These are phyloP conservation scores for Hydropotes inermis DNA, from an alignment of 2,113 vertebrate genomes.

Conservation along the genomic window DNA sequence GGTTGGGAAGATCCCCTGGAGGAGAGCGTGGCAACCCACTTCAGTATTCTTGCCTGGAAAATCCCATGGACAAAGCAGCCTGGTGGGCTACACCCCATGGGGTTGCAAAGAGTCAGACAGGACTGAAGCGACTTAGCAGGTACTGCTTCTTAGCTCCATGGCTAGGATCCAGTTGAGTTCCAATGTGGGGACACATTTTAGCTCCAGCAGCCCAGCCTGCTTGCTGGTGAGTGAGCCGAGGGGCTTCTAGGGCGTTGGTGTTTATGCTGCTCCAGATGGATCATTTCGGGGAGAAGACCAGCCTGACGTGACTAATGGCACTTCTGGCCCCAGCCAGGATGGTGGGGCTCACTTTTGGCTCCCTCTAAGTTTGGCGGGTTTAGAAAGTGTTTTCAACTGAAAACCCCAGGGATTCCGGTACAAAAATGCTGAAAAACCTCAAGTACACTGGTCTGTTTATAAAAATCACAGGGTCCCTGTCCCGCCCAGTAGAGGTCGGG, in stretches of 20 bases:
- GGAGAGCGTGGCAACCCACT: neutral
- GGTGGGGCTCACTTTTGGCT: constrained; percentile 63
- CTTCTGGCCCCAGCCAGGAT: constrained; percentile 65
- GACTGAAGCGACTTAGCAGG: neutral
- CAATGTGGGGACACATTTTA: neutral
- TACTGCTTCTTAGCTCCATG: neutral
- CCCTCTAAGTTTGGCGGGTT: constrained; percentile 70
- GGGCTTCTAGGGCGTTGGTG: constrained; percentile 45
- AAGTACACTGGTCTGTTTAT: constrained; percentile 73
- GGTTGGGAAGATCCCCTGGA: neutral
- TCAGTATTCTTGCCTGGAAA: neutral
- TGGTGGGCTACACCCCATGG: neutral
- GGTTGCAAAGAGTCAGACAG: neutral
- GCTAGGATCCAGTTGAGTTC: neutral
- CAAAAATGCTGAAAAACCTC: constrained; percentile 65
- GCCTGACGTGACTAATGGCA: constrained; percentile 75
- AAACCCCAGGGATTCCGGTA: constrained; percentile 57
- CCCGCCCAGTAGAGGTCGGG: constrained; percentile 66
- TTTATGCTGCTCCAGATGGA: constrained; percentile 73
- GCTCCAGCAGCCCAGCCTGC: neutral
- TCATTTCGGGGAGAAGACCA: constrained; percentile 6
- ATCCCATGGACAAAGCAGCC: neutral
- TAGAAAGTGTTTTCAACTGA: constrained; percentile 66
- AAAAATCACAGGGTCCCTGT: constrained; percentile 50
- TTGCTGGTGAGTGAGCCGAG: constrained; percentile 52